phyloP scores from a whole-genome alignment of 2,888 invertebrate species.

The Phyllotreta striolata region DNA sequence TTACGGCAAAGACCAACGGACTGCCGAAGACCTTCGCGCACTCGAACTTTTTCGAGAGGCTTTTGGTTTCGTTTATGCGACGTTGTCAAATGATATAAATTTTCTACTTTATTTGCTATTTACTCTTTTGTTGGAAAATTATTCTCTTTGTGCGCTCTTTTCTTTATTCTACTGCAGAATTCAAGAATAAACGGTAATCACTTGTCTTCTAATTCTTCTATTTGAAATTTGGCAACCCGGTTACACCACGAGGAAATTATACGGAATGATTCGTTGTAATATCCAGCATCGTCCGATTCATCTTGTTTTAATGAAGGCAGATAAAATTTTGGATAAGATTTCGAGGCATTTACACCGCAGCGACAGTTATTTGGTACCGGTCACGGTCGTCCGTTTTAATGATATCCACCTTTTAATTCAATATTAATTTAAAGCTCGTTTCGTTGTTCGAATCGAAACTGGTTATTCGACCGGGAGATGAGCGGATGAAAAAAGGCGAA shows the following conservation, averaged over 20 bases:
- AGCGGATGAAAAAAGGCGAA: too few species aligned
- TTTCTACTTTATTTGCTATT: neutral
- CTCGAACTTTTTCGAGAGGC: conserved; percentile 20
- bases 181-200: too few species aligned
- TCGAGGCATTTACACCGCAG: conserved; percentile 9
- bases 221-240: conserved; percentile 5
- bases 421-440: conserved; percentile 7
- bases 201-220: too few species aligned
- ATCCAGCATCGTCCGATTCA: neutral
- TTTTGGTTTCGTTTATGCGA: conserved; percentile 22
- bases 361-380: conserved; percentile 25
- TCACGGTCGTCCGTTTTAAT: conserved; percentile 18
- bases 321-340: conserved; percentile 22
- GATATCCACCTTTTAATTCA: conserved; percentile 12
- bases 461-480: too few species aligned
- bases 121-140: neutral
- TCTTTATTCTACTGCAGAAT: too few species aligned
- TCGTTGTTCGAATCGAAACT: too few species aligned
- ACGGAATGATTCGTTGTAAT: conserved; percentile 8
- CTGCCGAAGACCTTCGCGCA: conserved; percentile 29
- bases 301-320: conserved; percentile 20
- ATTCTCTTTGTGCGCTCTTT: too few species aligned
- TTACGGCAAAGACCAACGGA: conserved; percentile 34
- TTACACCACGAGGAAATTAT: conserved; percentile 1
- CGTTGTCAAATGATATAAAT: conserved; percentile 9